Conservation (phyloP, 2,797 vertebrate species). For the Carcharodon carcharias region DNA sequence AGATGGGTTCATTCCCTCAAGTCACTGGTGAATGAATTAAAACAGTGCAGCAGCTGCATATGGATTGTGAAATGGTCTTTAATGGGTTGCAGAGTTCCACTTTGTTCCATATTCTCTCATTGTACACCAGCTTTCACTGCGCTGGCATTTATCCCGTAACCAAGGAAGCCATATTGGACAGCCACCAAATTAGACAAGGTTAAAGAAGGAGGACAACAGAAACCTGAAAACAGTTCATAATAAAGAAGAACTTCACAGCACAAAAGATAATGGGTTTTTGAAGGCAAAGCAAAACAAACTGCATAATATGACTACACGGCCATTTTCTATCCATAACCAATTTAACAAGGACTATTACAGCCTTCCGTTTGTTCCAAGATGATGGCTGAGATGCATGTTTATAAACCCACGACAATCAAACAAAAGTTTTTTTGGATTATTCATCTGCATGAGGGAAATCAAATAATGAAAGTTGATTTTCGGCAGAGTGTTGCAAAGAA, state of each 20-base stretch:
- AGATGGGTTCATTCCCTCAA: neutral
- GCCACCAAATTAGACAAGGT: neutral
- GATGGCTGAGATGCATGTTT: neutral
- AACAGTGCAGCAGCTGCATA: neutral
- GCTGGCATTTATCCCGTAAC: neutral
- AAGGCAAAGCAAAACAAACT: neutral
- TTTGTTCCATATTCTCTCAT: neutral
- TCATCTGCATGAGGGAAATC: neutral
- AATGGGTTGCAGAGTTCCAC: neutral
- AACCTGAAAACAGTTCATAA: neutral
- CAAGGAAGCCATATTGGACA: neutral
- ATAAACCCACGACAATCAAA: neutral
- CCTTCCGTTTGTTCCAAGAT: neutral
- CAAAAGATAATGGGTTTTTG: neutral
- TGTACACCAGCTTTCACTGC: neutral
- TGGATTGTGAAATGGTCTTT: neutral
- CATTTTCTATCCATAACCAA: neutral
- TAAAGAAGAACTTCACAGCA: neutral
- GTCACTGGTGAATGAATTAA: neutral
- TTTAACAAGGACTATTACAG: neutral
- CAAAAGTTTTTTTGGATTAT: neutral
- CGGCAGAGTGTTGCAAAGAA: constrained; percentile 1
- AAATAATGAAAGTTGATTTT: neutral
- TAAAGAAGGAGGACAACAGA: neutral
- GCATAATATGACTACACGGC: neutral